Evolutionary conservation across 2,113 vertebrate genomes (phyloP).

Genomic region (Lagopus muta): DNA sequence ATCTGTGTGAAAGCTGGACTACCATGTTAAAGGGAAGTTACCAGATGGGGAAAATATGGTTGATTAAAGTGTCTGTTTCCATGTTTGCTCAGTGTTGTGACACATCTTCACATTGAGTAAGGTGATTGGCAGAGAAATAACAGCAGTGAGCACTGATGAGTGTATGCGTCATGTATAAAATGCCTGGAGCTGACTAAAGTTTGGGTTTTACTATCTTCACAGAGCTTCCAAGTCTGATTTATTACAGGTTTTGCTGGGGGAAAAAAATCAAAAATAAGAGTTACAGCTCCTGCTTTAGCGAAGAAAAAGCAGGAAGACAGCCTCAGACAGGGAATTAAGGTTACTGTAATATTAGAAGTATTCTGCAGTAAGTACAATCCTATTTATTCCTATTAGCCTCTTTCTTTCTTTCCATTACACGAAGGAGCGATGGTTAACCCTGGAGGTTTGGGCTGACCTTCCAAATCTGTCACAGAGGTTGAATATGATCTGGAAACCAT

Average conservation of each 20-base stretch:
- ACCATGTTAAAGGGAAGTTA: conserved; percentile 43
- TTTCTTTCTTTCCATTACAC: not conserved
- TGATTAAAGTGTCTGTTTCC: conserved; percentile 57
- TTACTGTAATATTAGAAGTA: not conserved
- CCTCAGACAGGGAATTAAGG: not conserved
- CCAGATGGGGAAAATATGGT: conserved; percentile 64
- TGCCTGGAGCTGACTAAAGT: conserved; percentile 22
- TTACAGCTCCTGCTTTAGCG: not conserved
- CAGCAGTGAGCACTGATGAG: conserved; percentile 39
- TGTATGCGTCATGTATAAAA: conserved; percentile 32
- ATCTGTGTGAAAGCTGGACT: conserved; percentile 53
- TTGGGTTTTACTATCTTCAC: conserved; percentile 10
- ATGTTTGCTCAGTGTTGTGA: conserved; percentile 61
- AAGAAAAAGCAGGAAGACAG: not conserved
- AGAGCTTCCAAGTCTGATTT: conserved; percentile 38
- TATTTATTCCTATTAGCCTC: not conserved
- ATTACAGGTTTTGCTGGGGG: conserved; percentile 35
- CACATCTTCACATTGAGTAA: conserved; percentile 57
- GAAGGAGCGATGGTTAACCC: not conserved
- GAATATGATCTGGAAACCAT: not conserved
- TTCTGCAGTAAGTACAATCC: not conserved
- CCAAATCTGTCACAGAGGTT: not conserved
- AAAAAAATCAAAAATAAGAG: not conserved
- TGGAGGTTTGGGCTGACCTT: not conserved
- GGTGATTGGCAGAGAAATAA: conserved; percentile 64